Evolutionary conservation across 2,113 vertebrate species (phyloP), one percentile per base, ranked within the genome.

Genomic region (Pontoporia blainvillei): DNA sequence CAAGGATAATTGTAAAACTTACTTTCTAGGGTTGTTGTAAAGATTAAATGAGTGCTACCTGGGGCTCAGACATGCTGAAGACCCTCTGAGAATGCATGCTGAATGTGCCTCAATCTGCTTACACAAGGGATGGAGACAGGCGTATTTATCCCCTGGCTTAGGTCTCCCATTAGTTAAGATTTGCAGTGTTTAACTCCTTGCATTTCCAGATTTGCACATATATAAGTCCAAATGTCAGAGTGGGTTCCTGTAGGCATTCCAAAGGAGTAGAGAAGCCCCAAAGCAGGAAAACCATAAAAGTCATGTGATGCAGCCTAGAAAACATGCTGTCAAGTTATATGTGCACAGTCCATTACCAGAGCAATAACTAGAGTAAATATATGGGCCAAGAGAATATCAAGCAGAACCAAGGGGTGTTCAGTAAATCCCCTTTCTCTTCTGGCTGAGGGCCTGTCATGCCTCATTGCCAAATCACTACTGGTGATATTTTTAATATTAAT

Each of bases 281-380:
- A 34, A 8, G 39, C 6, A 79, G 25, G 85, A 49, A 82, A 69
- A 39, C 5, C 17, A 18, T 15, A 67, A 78, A 94, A 46, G 66
- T 54, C 39, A 75, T 0, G 13, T 54, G 39, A 36, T 17, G 0
- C 4, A 75, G 18, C 13, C 27, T 59, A 17, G 39, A 59, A 62
- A 57, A n/a, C 4, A 1, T 44, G 39, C 20, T 25, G 11, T 41
- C 18, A 49, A 25, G 17, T 54, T 67, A 41, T 8, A 5, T 0
- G 3, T 17, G 2, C 9, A 78, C 2, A 9, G 46, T 6, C 49
- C 14, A n/a, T 2, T 14, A 31, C 1, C n/a, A 78, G 66, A 87
- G 62, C 2, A 71, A 46, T 29, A 57, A 75, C 23, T 57, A 31
- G 11, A n/a, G 46, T 59, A 86, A 59, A n/a, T 25, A 20, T 13